phyloP scores from a whole-genome alignment of 2,113 vertebrate genomes.

The Eidolon helvum region DNA sequence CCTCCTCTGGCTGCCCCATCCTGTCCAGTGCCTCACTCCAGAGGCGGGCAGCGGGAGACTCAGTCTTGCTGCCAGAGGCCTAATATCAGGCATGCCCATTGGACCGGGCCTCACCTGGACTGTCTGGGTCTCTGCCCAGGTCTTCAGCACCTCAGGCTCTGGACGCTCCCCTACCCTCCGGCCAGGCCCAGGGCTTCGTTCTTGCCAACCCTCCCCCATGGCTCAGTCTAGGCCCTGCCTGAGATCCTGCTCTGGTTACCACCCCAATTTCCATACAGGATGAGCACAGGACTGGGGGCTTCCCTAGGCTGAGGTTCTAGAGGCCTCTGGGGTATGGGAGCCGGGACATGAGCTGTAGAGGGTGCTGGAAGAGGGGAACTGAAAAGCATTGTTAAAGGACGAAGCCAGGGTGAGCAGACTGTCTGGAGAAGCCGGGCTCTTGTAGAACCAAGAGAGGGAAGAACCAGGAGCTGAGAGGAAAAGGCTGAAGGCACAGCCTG shows the following conservation, averaged over 20 bases:
- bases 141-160: background rate
- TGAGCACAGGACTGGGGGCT: background rate
- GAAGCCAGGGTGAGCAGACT: background rate
- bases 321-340: background rate
- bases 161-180: background rate
- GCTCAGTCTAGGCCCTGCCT: background rate
- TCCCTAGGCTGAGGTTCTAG: background rate
- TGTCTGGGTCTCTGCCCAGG: background rate
- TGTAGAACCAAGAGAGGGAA: background rate
- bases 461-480: background rate
- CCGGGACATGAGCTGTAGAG: rapidly evolving
- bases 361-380: background rate
- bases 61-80: background rate
- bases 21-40: background rate
- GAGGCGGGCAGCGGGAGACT: background rate
- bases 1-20: background rate
- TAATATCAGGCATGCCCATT: rapidly evolving
- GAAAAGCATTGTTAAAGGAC: background rate
- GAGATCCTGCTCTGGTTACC: background rate
- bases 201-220: rapidly evolving
- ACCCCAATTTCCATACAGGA: background rate
- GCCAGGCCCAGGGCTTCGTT: background rate
- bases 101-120: background rate
- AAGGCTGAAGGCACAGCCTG: background rate
- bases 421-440: background rate